Evolutionary conservation across 2,113 vertebrate species (phyloP).

Genomic region (Protobothrops mucrosquamatus): DNA sequence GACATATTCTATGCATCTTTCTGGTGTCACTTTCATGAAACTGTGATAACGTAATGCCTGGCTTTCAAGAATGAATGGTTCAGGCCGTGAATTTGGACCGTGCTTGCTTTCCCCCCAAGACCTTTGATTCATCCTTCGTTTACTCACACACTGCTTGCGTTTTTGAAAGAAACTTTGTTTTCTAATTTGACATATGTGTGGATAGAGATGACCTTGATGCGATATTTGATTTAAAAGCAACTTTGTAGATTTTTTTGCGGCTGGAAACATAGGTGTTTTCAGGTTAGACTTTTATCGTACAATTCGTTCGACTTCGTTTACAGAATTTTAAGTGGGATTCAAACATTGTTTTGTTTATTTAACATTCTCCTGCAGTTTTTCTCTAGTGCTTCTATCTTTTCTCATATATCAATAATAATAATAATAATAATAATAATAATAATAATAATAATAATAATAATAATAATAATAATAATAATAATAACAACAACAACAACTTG

Average conservation of each 20-base stretch:
- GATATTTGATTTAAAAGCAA: not conserved
- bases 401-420: not conserved
- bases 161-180: not conserved
- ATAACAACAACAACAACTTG: too few relatives aligned
- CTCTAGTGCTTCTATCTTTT: not conserved
- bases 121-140: not conserved
- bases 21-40: constrained; percentile 89
- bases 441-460: too few relatives aligned
- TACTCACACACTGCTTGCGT: not conserved
- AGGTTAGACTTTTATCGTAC: not conserved
- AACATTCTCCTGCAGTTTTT: not conserved
- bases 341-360: not conserved
- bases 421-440: too few relatives aligned
- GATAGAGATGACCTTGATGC: not conserved
- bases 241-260: not conserved
- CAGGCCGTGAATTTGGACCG: constrained; percentile 28
- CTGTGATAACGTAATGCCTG: constrained; percentile 85
- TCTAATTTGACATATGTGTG: not conserved
- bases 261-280: not conserved
- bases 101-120: not conserved
- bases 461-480: too few relatives aligned
- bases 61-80: constrained; percentile 85
- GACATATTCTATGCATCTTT: constrained; percentile 96
- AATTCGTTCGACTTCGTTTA: not conserved
- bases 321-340: not conserved